phyloP scores from a whole-genome alignment of 2,113 vertebrate species.

The Eonycteris spelaea region DNA sequence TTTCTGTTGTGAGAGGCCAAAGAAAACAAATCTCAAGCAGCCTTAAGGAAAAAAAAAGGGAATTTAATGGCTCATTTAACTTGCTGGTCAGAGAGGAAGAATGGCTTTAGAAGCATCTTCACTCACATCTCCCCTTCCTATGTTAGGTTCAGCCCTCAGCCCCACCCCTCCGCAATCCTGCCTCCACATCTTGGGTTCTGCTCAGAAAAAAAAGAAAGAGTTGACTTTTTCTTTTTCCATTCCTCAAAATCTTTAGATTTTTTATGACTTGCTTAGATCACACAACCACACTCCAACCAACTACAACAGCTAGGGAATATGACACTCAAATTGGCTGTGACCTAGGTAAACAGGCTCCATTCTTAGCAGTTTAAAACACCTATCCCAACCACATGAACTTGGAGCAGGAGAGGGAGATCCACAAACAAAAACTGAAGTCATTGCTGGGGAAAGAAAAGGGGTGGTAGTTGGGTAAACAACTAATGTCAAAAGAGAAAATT shows the following conservation, averaged over 20 bases:
- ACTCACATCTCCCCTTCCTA: background rate
- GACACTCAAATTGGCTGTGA: background rate
- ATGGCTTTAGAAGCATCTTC: background rate
- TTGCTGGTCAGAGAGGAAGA: background rate
- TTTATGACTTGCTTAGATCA: background rate
- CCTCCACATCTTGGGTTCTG: background rate
- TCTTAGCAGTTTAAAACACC: background rate
- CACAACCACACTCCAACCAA: background rate
- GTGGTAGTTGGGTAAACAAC: background rate
- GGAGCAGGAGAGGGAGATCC: background rate
- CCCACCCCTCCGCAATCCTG: background rate
- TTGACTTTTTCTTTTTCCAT: background rate
- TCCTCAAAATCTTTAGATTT: background rate
- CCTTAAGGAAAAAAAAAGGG: background rate
- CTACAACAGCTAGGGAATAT: background rate
- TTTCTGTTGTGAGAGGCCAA: background rate
- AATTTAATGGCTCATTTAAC: constrained; percentile 40
- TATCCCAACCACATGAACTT: background rate
- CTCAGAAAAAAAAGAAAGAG: background rate
- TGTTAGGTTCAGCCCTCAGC: background rate
- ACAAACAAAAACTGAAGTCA: background rate
- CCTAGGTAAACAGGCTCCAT: background rate
- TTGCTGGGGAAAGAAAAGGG: background rate
- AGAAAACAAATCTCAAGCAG: background rate
- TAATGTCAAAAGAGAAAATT: background rate